Evolutionary conservation across 1,140 invertebrate genomes (phyloP), one percentile per base, ranked within the genome.

Genomic region (Cydia pomonella): DNA sequence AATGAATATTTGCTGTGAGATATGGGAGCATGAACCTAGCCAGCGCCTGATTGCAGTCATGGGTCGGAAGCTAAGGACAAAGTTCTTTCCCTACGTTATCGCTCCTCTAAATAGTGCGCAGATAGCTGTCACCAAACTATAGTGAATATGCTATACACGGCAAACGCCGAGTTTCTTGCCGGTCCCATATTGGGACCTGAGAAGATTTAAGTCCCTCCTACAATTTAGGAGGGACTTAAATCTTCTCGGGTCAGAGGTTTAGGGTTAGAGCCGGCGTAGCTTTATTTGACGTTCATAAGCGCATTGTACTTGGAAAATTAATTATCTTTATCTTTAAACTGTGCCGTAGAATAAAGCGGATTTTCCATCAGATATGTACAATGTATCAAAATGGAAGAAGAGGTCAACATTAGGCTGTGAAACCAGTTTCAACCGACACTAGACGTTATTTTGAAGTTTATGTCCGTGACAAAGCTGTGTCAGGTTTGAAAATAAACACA

Each of bases 11-110:
- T 66, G 63, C 27, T 29, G 27, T 33, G 63, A 29, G 63, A 66
- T 66, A 66, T 66, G 27, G 63, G 63, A 66, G 63, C 63, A 66
- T 66, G 63, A 66, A 66, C 25, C 63, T 33, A 38, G 63, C 25
- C n/a, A 33, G 63, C n/a, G 63, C 25, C 27, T 33, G 25, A 29
- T 33, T 29, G 63, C 63, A 29, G 25, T 29, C 63, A 66, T 66
- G 63, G 63, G 27, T 66, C 27, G 63, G 29, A 63, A 63, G 25
- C 27, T 66, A 66, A 66, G 63, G 63, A 66, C 63, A 66, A 66
- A 66, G 63, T 66, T 66, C 63, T 66, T 27, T 66, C 63, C 63
- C 27, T 38, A 33, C 27, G 25, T 66, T 66, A 66, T 66, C 63
- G 12, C 25, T 66, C 33, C 50, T 66, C 63, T 66, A 66, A 66